A percentile compares a stretch with the other conserved stretches of the same genome.
phyloP scores from a whole-genome alignment of 1,140 invertebrate genomes.

The Diplogasteroides magnus region DNA sequence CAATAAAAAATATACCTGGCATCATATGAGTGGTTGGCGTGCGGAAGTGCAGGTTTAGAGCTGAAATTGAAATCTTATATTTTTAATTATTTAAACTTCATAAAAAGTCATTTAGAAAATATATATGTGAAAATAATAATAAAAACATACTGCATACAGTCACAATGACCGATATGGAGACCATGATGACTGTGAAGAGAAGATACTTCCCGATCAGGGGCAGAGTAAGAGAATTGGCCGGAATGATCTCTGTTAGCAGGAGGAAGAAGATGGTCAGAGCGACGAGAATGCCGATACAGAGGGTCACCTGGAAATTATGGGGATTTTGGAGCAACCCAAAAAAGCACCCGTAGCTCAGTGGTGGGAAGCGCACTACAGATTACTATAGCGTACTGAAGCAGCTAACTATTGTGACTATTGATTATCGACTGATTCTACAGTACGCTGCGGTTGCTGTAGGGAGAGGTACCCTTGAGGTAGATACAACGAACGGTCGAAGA shows the following conservation, averaged over 20 bases:
- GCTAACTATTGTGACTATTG: not conserved
- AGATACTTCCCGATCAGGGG: conserved; percentile 92
- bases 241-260: conserved; percentile 87
- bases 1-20: conserved; percentile 76
- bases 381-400: no score
- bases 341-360: no score
- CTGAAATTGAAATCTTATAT: conserved; percentile 78
- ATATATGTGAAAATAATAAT: conserved; percentile 54
- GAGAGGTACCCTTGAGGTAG: no score
- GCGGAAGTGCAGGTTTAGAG: conserved; percentile 93
- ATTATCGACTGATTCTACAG: no score
- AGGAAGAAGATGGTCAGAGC: conserved; percentile 99
- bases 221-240: conserved; percentile 91
- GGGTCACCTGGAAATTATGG: conserved; percentile 63
- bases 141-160: conserved; percentile 71
- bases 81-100: no score
- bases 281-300: conserved; percentile 97
- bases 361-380: no score
- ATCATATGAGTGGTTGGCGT: conserved; percentile 91
- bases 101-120: no score
- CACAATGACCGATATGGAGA: conserved; percentile 93
- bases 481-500: no score
- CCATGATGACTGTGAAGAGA: conserved; percentile 97
- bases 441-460: no score
- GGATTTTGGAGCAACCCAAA: not conserved